Evolutionary conservation across 2,113 vertebrate genomes (phyloP), one percentile per base, ranked within the genome.

Genomic region (Vidua chalybeata): DNA sequence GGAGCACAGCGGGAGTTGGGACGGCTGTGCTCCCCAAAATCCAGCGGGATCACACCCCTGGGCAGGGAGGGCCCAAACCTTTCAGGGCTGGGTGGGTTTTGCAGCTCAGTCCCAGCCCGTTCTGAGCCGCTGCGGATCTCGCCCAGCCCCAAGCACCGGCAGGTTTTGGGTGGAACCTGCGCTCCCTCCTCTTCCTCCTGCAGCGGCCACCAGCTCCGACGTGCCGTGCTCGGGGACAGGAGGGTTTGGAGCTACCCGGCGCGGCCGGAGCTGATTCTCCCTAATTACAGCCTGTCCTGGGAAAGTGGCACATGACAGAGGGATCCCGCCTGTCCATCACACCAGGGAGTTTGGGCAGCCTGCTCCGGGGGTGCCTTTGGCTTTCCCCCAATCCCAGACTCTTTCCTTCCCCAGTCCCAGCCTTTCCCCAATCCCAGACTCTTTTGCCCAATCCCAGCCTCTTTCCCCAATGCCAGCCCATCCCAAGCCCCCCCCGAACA

Each of bases 181-280:
- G 13, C 52, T 83, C 61, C 49, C 74, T 56, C 39, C 77, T 67
- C 51, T 90, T 94, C 86, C 93, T 94, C 72, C 92, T 92, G 83
- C 83, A 31, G 79, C 88, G 83, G 58, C 90, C 78, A 28, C 30
- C 67, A 79, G 71, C 73, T 18, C 74, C 1, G 2, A 31, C 77
- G 22, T 52, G 87, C 48, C 81, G 6, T 24, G 64, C 87, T 56
- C 33, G 16, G 37, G 80, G 23, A 75, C 54, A 39, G 28, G 59
- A 58, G 3, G 9, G 23, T 59, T 66, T 37, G 31, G 74, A 19
- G 52, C 35, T 90, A 55, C 73, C 48, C 39, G 28, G 67, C 52
- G 72, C 86, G 30, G 39, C 69, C 68, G 61, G 69, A 41, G 87
- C 81, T 71, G 33, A 62, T 73, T 62, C 79, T 62, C 81, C 46